Conservation (phyloP, 2,888 invertebrate genomes). For the Noctua pronuba region DNA sequence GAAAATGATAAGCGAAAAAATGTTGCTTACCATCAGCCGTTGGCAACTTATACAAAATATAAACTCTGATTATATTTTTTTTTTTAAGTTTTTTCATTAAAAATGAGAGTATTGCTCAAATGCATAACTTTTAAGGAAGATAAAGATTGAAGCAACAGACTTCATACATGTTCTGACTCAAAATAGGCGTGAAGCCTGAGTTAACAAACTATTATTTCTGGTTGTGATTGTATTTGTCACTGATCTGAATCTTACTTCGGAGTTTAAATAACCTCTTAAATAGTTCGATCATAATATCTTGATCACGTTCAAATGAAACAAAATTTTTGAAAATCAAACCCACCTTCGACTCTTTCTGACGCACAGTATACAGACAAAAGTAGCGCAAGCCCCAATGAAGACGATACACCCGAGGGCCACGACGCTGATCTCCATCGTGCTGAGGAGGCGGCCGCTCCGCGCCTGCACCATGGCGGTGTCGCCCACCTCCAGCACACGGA, state of each 20-base stretch:
- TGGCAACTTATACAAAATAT: constrained; percentile 2
- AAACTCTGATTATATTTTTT: not conserved
- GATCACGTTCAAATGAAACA: not conserved
- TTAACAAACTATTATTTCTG: not conserved
- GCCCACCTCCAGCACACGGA: constrained; percentile 92
- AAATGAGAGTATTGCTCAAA: not conserved
- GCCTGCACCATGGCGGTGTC: constrained; percentile 84
- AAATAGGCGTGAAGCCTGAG: not conserved
- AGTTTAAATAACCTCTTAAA: not conserved
- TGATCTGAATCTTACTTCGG: not conserved
- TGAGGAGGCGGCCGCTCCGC: constrained; percentile 83
- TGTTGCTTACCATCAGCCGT: constrained; percentile 74
- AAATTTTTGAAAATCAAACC: not conserved
- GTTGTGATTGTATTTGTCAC: not conserved
- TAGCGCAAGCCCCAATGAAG: constrained; percentile 94
- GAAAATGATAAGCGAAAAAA: constrained; percentile 81
- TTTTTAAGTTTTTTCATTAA: no score
- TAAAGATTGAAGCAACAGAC: not conserved
- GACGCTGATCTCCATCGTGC: constrained; percentile 94
- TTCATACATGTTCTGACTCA: not conserved
- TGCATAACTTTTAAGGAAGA: not conserved
- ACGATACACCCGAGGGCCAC: constrained; percentile 95
- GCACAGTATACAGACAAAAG: constrained; percentile 94
- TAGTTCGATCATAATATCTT: not conserved
- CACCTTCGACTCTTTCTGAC: constrained; percentile 92